Percentiles rank a stretch among this genome's conserved stretches.
Conservation (phyloP, 53 echinoderm and acorn worm genomes). For the Pentamera pediparva region DNA sequence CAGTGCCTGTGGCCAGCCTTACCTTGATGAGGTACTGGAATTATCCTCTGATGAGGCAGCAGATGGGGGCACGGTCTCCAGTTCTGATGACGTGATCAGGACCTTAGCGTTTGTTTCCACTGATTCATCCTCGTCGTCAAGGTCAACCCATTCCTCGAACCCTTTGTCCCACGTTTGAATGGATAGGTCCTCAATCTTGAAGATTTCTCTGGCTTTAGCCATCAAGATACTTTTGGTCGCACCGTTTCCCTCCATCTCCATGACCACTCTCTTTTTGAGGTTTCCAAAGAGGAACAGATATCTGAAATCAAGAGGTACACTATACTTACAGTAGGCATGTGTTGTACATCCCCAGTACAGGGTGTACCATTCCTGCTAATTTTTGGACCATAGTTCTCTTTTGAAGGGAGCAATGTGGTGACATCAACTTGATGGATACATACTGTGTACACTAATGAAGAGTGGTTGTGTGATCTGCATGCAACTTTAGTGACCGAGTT, state of each 20-base stretch:
- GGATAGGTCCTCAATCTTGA: conserved; percentile 23
- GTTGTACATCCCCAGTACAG: too few relatives aligned
- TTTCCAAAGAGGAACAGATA: conserved; percentile 55
- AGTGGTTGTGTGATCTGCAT: too few relatives aligned
- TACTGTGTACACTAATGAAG: too few relatives aligned
- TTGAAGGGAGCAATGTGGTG: too few relatives aligned
- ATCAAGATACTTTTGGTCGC: conserved; percentile 5
- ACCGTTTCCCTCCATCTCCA: conserved; percentile 17
- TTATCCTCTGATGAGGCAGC: background rate
- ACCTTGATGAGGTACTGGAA: too few relatives aligned
- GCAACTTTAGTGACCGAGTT: too few relatives aligned
- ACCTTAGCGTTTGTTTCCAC: conserved; percentile 26
- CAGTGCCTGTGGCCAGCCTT: background rate
- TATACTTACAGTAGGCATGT: too few relatives aligned
- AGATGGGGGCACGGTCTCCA: background rate
- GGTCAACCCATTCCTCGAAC: conserved; percentile 69
- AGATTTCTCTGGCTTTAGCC: conserved; percentile 25
- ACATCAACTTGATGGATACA: too few relatives aligned
- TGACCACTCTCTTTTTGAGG: conserved; percentile 49
- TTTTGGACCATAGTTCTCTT: too few relatives aligned
- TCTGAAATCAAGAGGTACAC: conserved; percentile 26
- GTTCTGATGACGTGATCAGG: background rate
- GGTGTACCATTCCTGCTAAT: too few relatives aligned
- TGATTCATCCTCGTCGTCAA: conserved; percentile 43
- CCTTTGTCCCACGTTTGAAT: conserved; percentile 67